phyloP scores from a whole-genome alignment of 2,113 vertebrate species.

The Ailurus styani region DNA sequence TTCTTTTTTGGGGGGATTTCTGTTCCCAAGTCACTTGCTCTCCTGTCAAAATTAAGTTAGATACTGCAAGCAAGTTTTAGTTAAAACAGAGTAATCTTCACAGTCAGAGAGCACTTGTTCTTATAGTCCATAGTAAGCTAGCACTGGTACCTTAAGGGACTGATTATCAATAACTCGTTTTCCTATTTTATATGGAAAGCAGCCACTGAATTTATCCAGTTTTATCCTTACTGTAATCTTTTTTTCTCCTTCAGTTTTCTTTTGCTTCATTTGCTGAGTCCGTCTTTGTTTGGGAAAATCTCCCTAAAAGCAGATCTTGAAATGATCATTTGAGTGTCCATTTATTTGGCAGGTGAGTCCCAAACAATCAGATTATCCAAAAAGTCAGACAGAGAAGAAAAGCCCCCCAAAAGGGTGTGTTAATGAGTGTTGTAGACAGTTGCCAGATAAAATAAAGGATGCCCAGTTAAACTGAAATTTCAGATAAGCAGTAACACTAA shows the following conservation, averaged over 20 bases:
- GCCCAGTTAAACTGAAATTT: background rate
- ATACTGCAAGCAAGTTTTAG: background rate
- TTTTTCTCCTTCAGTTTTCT: background rate
- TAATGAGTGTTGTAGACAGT: background rate
- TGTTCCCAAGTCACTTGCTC: background rate
- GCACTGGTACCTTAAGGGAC: rapidly evolving
- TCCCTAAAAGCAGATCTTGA: background rate
- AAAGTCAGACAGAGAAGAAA: background rate
- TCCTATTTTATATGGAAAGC: background rate
- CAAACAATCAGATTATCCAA: background rate
- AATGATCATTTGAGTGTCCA: background rate
- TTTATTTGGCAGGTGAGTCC: background rate
- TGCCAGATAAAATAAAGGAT: background rate
- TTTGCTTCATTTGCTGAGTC: background rate
- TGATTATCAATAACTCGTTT: background rate
- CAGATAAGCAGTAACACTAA: background rate
- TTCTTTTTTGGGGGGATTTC: background rate
- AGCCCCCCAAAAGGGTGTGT: background rate
- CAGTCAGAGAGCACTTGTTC: background rate
- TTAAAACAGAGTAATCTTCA: background rate
- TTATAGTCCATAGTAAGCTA: background rate
- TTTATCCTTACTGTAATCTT: background rate
- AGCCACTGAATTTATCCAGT: background rate
- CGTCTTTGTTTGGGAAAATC: background rate
- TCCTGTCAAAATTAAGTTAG: background rate